Conservation (phyloP, 37 sponge, comb jelly and placozoan genomes). For the Chondrilla cf. caribensis region DNA sequence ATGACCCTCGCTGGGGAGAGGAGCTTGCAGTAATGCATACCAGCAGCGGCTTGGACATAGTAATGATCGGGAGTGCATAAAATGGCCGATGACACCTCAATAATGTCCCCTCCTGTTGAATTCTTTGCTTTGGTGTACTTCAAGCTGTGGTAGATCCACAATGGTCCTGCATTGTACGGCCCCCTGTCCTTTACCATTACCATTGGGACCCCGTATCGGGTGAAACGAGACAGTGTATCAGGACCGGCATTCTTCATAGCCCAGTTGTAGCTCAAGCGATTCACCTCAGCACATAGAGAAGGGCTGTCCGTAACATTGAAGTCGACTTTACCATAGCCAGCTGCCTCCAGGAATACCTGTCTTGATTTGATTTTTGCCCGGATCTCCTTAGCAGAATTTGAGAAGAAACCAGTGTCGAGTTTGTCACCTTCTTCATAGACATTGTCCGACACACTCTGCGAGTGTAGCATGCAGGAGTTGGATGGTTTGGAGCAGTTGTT, state of each 20-base stretch:
- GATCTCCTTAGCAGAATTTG: conserved; percentile 29
- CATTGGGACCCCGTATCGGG: conserved; percentile 46
- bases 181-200: conserved; percentile 74
- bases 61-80: conserved; percentile 53
- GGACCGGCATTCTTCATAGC: conserved; percentile 11
- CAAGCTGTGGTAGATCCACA: conserved; percentile 60
- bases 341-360: conserved; percentile 34
- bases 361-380: conserved; percentile 40
- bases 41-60: conserved; percentile 34
- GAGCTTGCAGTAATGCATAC: conserved; percentile 83
- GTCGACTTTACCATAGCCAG: not conserved
- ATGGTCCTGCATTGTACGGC: conserved; percentile 59
- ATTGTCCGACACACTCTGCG: conserved; percentile 21
- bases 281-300: conserved; percentile 33
- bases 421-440: conserved; percentile 5
- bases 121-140: conserved; percentile 33
- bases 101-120: conserved; percentile 33
- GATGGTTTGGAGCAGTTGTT: not conserved
- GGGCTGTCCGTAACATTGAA: conserved; percentile 39
- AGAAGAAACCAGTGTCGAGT: conserved; percentile 18
- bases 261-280: conserved; percentile 52
- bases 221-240: conserved; percentile 33
- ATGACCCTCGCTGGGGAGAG: conserved; percentile 79
- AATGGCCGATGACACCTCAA: conserved; percentile 45
- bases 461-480: conserved; percentile 2